These are phyloP conservation scores for Drymonia ruficornis DNA, from an alignment of 2,888 invertebrate species.

Conservation along the genomic window DNA sequence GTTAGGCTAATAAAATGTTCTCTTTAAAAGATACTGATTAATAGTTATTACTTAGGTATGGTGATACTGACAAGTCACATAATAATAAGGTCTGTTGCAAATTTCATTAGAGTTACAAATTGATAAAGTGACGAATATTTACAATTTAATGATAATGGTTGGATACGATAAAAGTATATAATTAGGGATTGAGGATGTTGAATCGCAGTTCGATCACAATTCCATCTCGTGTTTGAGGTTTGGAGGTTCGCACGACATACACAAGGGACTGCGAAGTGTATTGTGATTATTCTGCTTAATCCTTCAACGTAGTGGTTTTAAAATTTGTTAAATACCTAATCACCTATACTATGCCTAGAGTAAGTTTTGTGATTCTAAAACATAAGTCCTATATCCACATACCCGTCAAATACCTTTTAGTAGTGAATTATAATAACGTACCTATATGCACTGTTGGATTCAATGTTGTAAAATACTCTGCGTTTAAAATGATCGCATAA, in stretches of 20 bases:
- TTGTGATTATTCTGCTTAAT: conserved; percentile 56
- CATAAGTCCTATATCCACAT: conserved; percentile 66
- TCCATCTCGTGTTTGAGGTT: conserved; percentile 24
- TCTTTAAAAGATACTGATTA: conserved; percentile 70
- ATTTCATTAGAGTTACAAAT: conserved; percentile 46
- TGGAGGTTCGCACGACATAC: conserved; percentile 5
- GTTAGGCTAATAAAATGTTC: conserved; percentile 65
- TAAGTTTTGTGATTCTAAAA: conserved; percentile 71
- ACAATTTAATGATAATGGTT: conserved; percentile 44
- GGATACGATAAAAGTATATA: conserved; percentile 36
- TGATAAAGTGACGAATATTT: conserved; percentile 45
- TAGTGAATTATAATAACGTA: conserved; percentile 44
- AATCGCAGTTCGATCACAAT: conserved; percentile 30
- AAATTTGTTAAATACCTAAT: conserved; percentile 52
- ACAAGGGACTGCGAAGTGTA: conserved; percentile 33
- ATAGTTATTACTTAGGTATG: conserved; percentile 65
- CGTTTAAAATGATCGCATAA: conserved; percentile 34
- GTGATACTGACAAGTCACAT: conserved; percentile 69
- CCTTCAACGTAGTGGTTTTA: conserved; percentile 66
- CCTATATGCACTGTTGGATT: conserved; percentile 52
- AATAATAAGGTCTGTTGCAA: conserved; percentile 72
- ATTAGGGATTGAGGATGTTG: conserved; percentile 33
- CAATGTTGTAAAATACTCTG: conserved; percentile 48
- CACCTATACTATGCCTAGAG: conserved; percentile 63
- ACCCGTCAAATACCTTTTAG: conserved; percentile 54